Base-by-base conservation (phyloP, 1,140 invertebrate genomes). In the Drosophila orena region DNA sequence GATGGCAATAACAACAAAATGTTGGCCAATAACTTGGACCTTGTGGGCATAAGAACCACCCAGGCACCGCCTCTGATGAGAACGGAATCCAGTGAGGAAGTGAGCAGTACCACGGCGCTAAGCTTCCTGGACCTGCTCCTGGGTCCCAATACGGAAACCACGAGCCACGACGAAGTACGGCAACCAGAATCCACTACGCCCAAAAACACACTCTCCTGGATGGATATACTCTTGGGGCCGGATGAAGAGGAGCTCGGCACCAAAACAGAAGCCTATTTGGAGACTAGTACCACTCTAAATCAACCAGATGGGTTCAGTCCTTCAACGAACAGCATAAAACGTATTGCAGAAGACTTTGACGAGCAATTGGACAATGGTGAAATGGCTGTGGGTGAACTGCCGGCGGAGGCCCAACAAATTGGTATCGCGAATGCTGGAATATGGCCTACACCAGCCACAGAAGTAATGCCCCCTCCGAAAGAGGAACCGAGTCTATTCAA, bases 1-100 rank as follows among this genome's bases (percentile, higher is more conserved):
- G 92, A 92, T 53, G 74, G 80, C 8, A 91, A 91, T 44, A 91
- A 91, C 71, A 90, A 91, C 43, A 68, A 91, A 58, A 90, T 91
- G 84, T 11, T 92, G 17, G 78, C 77, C 20, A 77, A 79, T 11
- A 90, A 92, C 54, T 30, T 83, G 22, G 85, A 92, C 38, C 34
- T 89, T 38, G 53, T 90, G 42, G 66, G 42, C 0, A 40, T 57
- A 0, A 50, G 46, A 6, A 54, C 54, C 12, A 83, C 74, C 7
- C 50, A 64, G 3, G 60, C 44, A 7, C 68, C 47, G 4, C 53
- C 68, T 17, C 5, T n/a, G 0, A 42, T 17, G 11, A n/a, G 65
- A 38, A 40, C 61, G 2, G 54, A 66, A 47, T 10, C 46, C 15
- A 38, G 15, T 12, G 24, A 34, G 3, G 74, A 59, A 0, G 11